Evolutionary conservation across 2,888 invertebrate genomes (phyloP), one percentile per base, ranked within the genome.

Genomic region (Chrysolina haemoptera): DNA sequence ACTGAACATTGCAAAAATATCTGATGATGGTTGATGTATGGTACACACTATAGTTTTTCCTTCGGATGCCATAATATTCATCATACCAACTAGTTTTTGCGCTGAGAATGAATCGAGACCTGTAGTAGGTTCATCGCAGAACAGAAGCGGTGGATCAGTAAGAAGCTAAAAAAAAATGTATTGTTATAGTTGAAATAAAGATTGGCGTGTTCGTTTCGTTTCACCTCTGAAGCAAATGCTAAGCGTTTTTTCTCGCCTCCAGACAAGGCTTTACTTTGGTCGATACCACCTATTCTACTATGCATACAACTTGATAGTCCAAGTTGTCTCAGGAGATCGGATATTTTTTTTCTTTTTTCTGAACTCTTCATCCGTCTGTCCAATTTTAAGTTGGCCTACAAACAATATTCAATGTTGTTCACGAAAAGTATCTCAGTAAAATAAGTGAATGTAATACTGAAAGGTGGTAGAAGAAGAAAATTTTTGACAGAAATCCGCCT

Each of bases 61-160:
- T 79, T 92, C 91, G 1, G 90, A 90, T 0, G 95, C 93, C 85
- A 94, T 92, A 76, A 90, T 89, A 40, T 92, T 91, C 82, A 96
- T 90, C 67, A 94, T 90, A 8, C 90, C 89, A 71, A 95, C 92
- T 71, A 98, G 89, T 85, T 94, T 95, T 85, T 94, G 94, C 0
- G 98, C 98, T 85, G 97, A 97, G 83, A 93, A 97, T 0, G 97
- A 96, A 87, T 99, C 98, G 71, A 95, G 87, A 0, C 98, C 97
- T 0, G 98, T 98, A 0, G 98, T 98, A 9, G 98, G 98, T 85
- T 99, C 98, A 84, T 99, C 98, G 85, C 97, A 96, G 88, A 98
- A 98, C 53, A 99, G 89, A 46, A 99, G 90, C 0, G 95, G 92
- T 0, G 98, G 98, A 88, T 98, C 95, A 53, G 68, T 63, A 64